Evolutionary conservation across 92 coral and sea anemone species (phyloP), one percentile per base, ranked within the genome.

Genomic region (Hydrozoanthus gracilis): DNA sequence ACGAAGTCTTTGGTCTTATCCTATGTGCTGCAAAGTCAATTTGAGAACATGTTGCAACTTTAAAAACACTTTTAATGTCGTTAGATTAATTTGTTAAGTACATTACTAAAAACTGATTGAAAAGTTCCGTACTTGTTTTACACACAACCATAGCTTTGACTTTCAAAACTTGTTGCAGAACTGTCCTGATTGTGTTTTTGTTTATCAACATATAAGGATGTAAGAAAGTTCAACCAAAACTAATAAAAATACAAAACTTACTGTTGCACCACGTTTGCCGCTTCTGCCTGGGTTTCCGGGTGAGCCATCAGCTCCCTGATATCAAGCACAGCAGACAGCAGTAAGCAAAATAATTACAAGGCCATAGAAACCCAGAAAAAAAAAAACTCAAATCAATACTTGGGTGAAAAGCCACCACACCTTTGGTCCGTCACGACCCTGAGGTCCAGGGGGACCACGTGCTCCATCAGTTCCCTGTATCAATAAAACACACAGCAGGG

Each of bases 281-380:
- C 44, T 68, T 27, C 11, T 68, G 3, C 73, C 73, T 27, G 73
- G 73, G 10, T 5, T 4, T 27, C 73, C 73, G 4, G 73, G 48
- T 18, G 73, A 68, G 73, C 73, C 73, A 35, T 7, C 47, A 27
- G 73, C 73, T 68, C 73, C 73, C 73, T 68, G 44, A 39, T 0
- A 68, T 8, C 5, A 68, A 35, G 4, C 12, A 7, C 3, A 64
- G 15, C 18, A 64, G 7, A 64, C 35, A n/a, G 3, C 64, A 58
- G 12, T 11, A 58, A 11, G 9, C 12, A 9, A 4, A 58, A 7
- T 16, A 58, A 58, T 61, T 0, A 61, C 4, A 61, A 8, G 4
- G 1, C 16, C 16, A 12, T 8, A 8, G 39, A 14, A 27, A 17
- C 12, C 4, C 6, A 20, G 7, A 7, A 7, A 20, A 18, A 9